These are phyloP conservation scores for Notolepis coatsorum DNA, from an alignment of 2,797 vertebrate species.

Conservation along the genomic window DNA sequence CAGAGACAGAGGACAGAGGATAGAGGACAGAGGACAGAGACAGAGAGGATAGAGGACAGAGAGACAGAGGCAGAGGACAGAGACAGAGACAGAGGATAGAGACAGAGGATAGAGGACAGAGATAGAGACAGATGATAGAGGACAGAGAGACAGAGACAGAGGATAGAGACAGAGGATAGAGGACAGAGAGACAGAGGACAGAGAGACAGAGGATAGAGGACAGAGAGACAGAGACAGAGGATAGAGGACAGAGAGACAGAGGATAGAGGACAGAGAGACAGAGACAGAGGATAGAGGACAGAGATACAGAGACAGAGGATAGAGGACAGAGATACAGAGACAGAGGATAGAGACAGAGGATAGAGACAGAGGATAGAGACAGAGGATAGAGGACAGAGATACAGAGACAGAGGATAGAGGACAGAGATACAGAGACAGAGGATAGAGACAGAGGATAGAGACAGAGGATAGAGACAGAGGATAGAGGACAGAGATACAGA, in stretches of 20 bases:
- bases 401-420: too few species aligned
- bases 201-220: conserved; percentile 39
- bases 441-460: conserved; percentile 43
- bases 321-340: conserved; percentile 42
- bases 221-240: conserved; percentile 42
- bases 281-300: conserved; percentile 41
- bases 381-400: conserved; percentile 16
- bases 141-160: conserved; percentile 46
- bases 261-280: conserved; percentile 10
- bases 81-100: conserved; percentile 41
- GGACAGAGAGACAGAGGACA: conserved; percentile 46
- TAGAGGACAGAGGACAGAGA: conserved; percentile 34
- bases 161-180: conserved; percentile 43
- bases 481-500: conserved; percentile 39
- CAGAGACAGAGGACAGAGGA: conserved; percentile 41
- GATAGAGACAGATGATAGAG: conserved; percentile 42
- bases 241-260: conserved; percentile 46
- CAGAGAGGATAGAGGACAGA: conserved; percentile 39
- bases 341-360: conserved; percentile 43
- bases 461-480: conserved; percentile 36
- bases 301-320: conserved; percentile 44
- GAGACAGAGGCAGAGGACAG: conserved; percentile 43
- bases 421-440: conserved; percentile 43
- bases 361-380: conserved; percentile 49
- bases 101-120: too few species aligned